Percentiles rank a stretch among this genome's conserved stretches.
Conservation (phyloP, 2,113 vertebrate genomes). For the Callorhinus ursinus region DNA sequence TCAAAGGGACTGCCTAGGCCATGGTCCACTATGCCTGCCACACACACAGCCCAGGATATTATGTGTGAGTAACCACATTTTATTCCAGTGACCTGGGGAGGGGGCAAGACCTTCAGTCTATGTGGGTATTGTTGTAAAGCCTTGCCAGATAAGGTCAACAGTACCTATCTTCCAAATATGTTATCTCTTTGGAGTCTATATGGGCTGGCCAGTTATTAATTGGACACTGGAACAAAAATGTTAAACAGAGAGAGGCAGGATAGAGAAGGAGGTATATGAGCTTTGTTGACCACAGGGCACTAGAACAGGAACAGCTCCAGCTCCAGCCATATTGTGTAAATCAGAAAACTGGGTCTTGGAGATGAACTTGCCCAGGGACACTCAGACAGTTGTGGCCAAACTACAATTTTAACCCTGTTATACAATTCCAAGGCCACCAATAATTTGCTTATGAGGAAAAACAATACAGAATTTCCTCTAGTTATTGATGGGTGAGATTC, state of each 20-base stretch:
- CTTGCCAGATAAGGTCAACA: not conserved
- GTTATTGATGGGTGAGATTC: not conserved
- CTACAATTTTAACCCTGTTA: not conserved
- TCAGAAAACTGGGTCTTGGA: not conserved
- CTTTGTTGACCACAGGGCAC: not conserved
- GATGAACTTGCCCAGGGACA: not conserved
- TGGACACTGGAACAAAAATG: not conserved
- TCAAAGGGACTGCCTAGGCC: not conserved
- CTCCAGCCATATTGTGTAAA: not conserved
- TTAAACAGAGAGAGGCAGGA: not conserved
- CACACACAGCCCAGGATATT: not conserved
- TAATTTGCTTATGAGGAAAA: not conserved
- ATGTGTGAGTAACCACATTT: not conserved
- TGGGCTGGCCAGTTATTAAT: not conserved
- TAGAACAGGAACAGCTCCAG: not conserved
- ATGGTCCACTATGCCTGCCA: not conserved
- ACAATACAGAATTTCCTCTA: not conserved
- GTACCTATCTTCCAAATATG: not conserved
- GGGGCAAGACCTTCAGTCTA: not conserved
- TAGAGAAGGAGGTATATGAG: not conserved
- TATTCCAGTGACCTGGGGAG: not conserved
- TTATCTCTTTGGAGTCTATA: not conserved
- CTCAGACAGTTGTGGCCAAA: not conserved
- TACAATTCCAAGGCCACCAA: not conserved
- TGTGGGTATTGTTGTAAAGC: not conserved